These are phyloP conservation scores for Scolopax bukidnonensis DNA, from an alignment of 2,797 vertebrate genomes.

Conservation along the genomic window DNA sequence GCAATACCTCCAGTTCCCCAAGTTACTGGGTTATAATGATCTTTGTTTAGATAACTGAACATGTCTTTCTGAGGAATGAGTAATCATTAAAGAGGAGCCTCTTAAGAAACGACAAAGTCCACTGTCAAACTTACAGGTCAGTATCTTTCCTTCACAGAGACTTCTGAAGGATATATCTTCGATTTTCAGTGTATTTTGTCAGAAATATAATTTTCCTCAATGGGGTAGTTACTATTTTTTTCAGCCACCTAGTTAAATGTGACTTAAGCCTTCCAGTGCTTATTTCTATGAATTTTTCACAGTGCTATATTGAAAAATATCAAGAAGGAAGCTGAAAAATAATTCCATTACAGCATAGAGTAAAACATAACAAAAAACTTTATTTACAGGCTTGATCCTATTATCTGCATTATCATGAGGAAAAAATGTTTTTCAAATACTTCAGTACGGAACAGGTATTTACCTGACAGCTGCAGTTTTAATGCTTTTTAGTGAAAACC, in stretches of 20 bases:
- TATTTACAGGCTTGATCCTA: background rate
- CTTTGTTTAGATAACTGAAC: slow-evolving; percentile 22
- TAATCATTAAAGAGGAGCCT: slow-evolving; percentile 67
- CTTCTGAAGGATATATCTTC: background rate
- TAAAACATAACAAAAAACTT: background rate
- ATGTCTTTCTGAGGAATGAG: background rate
- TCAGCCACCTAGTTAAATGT: background rate
- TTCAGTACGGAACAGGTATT: background rate
- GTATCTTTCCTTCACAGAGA: background rate
- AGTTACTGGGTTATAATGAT: background rate
- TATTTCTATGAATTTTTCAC: background rate
- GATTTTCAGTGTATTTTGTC: background rate
- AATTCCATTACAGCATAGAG: background rate
- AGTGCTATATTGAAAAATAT: background rate
- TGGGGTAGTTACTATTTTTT: background rate
- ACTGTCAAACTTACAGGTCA: background rate
- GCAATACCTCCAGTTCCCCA: background rate
- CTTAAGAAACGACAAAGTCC: slow-evolving; percentile 50
- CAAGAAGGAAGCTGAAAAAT: background rate
- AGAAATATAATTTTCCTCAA: background rate
- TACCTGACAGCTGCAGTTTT: background rate
- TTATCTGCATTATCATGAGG: background rate
- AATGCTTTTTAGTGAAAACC: background rate
- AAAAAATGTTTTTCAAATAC: background rate
- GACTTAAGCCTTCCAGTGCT: background rate